phyloP scores from a whole-genome alignment of 2,797 vertebrate species.

The Corythornis leucogaster region DNA sequence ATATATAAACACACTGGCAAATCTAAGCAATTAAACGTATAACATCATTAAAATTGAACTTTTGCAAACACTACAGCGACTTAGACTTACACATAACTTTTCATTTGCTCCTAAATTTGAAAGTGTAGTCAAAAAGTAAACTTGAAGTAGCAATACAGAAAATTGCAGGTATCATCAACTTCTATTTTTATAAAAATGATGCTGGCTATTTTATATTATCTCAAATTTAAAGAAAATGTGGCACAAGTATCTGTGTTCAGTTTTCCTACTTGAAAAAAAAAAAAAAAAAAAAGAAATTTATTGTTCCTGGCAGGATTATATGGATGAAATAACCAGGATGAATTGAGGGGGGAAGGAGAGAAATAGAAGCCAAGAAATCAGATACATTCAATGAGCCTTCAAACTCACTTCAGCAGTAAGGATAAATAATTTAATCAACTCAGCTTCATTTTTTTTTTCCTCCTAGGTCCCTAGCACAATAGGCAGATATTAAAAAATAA shows the following conservation, averaged over 20 bases:
- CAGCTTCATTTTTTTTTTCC: conserved; percentile 73
- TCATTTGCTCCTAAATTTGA: conserved; percentile 3
- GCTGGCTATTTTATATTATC: conserved; percentile 61
- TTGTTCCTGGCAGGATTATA: conserved; percentile 79
- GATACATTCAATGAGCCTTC: conserved; percentile 84
- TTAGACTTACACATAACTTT: conserved; percentile 17
- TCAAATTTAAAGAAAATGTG: conserved; percentile 66
- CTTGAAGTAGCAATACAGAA: background rate
- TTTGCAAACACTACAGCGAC: background rate
- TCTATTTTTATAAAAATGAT: conserved; percentile 7
- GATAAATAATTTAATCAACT: conserved; percentile 83
- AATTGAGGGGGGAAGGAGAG: conserved; percentile 70
- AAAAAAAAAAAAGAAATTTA: conserved; percentile 74
- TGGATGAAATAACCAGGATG: conserved; percentile 78
- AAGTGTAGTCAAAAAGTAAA: conserved; percentile 16
- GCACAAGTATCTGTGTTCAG: conserved; percentile 77
- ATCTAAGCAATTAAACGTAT: background rate
- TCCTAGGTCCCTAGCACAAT: conserved; percentile 66
- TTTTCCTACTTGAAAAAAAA: conserved; percentile 77
- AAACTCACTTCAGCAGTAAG: conserved; percentile 77
- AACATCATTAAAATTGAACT: background rate
- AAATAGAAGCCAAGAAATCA: conserved; percentile 65
- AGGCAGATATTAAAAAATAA: conserved; percentile 79
- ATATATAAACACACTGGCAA: background rate
- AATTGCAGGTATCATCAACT: conserved; percentile 42